These are phyloP conservation scores for Pomatostomus ruficeps DNA, from an alignment of 2,113 vertebrate species.

Conservation along the genomic window DNA sequence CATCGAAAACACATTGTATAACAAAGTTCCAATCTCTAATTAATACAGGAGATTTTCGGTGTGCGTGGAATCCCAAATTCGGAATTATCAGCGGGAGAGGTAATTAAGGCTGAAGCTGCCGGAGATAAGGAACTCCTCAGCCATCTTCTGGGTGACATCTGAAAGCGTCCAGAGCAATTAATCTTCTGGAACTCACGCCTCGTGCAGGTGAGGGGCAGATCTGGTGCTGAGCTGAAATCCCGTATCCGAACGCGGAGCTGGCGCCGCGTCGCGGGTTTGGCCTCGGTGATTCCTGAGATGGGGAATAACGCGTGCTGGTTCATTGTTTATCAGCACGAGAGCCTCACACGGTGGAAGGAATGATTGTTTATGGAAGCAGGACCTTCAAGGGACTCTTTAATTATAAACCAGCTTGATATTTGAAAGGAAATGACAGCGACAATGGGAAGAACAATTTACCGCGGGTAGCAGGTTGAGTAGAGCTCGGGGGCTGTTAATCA, in stretches of 20 bases:
- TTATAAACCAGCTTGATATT: conserved; percentile 61
- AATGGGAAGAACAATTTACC: conserved; percentile 33
- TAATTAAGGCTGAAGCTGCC: conserved; percentile 61
- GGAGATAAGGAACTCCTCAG: conserved; percentile 58
- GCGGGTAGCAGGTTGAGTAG: conserved; percentile 41
- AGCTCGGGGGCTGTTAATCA: conserved; percentile 40
- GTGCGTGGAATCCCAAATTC: conserved; percentile 4
- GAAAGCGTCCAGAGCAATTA: not conserved
- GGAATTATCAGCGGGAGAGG: conserved; percentile 47
- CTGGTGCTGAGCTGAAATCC: not conserved
- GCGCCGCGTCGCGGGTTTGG: not conserved
- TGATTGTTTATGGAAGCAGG: conserved; percentile 44
- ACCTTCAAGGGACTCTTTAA: conserved; percentile 55
- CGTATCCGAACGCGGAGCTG: rapidly evolving
- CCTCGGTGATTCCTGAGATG: not conserved
- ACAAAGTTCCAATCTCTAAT: conserved; percentile 30
- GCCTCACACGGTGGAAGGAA: not conserved
- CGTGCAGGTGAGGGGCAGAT: not conserved
- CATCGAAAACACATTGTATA: conserved; percentile 19
- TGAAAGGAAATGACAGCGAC: conserved; percentile 39
- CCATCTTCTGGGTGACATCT: conserved; percentile 44
- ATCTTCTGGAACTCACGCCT: not conserved
- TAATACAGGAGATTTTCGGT: conserved; percentile 34
- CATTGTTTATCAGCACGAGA: conserved; percentile 31
- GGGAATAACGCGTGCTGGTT: not conserved